phyloP scores from a whole-genome alignment of 2,797 vertebrate genomes.

The Tadarida brasiliensis region DNA sequence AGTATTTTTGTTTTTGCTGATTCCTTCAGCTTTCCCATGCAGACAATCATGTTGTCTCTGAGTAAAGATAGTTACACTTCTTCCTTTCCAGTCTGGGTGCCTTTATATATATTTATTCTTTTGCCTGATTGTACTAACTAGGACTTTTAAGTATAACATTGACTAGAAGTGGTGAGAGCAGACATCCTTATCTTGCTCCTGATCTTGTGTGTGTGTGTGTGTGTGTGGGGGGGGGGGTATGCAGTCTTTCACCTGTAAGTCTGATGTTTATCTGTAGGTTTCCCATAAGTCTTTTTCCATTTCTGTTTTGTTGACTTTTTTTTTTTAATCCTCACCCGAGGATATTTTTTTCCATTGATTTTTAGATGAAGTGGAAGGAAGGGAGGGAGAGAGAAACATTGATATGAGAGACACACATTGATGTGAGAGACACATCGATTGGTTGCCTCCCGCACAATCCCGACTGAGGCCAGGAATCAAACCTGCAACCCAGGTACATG shows the following conservation, averaged over 20 bases:
- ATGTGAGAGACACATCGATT: too few species aligned
- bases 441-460: too few species aligned
- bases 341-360: too few species aligned
- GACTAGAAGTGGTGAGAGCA: not conserved
- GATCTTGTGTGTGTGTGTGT: not conserved
- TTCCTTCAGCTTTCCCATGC: not conserved
- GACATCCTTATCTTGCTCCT: not conserved
- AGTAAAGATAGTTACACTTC: not conserved
- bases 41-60: not conserved
- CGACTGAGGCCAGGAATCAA: too few species aligned
- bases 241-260: not conserved
- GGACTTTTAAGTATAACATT: not conserved
- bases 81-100: not conserved
- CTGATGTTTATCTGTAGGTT: not conserved
- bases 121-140: not conserved
- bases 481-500: too few species aligned
- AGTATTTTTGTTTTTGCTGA: not conserved
- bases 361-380: too few species aligned
- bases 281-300: not conserved
- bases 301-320: conserved; percentile 34
- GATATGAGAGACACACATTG: too few species aligned
- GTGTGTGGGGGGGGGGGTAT: not conserved
- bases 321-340: not conserved
- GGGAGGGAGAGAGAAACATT: too few species aligned
- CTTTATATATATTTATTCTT: not conserved